phyloP scores from a whole-genome alignment of 2,888 invertebrate genomes.

The Chironomus riparius region DNA sequence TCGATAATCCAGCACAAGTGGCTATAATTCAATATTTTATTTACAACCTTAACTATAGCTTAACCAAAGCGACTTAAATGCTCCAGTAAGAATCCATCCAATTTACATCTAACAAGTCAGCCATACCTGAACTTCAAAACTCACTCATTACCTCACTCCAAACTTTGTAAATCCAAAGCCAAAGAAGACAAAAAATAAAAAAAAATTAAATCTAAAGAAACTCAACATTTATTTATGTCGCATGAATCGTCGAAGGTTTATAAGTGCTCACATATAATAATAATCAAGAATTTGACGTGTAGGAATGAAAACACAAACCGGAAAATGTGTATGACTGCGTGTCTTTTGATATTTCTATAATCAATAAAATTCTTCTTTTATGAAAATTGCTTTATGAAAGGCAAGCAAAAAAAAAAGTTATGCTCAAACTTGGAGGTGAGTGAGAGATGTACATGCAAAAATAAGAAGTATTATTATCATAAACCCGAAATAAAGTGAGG shows the following conservation, averaged over 20 bases:
- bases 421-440: neutral
- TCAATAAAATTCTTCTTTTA: neutral
- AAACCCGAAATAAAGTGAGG: neutral
- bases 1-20: too few species aligned
- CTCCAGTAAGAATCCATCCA: too few species aligned
- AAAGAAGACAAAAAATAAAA: neutral
- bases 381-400: neutral
- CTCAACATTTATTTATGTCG: neutral
- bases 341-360: neutral
- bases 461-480: neutral
- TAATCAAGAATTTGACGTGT: constrained; percentile 22
- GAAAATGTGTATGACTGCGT: constrained; percentile 11
- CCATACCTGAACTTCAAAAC: too few species aligned
- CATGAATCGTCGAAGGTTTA: constrained; percentile 9
- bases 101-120: too few species aligned
- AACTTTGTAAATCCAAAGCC: neutral
- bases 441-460: neutral
- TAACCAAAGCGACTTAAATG: too few species aligned
- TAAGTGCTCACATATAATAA: constrained; percentile 19
- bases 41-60: too few species aligned
- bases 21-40: too few species aligned
- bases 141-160: neutral
- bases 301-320: constrained; percentile 25
- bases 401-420: neutral
- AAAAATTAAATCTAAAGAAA: constrained; percentile 4